Base-by-base conservation (phyloP, 2,888 invertebrate genomes). In the Athetis lepigone region DNA sequence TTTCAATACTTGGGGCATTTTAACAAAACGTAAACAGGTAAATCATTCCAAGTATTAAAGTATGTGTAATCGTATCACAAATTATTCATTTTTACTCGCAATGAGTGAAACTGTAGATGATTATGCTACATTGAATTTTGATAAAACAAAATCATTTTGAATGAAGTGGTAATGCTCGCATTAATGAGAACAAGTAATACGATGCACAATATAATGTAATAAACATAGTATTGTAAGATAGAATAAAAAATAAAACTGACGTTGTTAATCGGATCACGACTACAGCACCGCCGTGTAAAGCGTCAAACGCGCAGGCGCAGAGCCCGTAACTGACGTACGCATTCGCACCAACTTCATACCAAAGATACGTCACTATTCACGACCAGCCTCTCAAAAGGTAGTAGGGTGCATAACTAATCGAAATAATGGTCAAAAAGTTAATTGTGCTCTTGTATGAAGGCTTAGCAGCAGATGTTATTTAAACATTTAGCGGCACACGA, bases 191-290 rank as follows among this genome's bases (percentile, higher is more conserved):
- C 88, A 90, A 92, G 89, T 84, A 77, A 83, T 86, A 89, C 80
- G 74, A 77, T 77, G 74, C 80, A 81, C 80, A 71, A 50, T 37
- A 66, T 75, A 75, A 59, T 57, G 59, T 70, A 71, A 61, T 67
- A 65, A 75, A 64, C 54, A 64, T 76, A 71, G 68, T 80, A 79
- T 79, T 81, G 78, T 78, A 79, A 77, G 61, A 68, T 77, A 81
- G 79, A 80, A 80, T 78, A 85, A 86, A n/a, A 86, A 89, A 89
- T 88, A 88, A 91, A 92, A 93, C 94, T 89, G 86, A 95, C 95
- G 92, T 94, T 94, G 94, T 94, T 95, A 95, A 94, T 93, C 93
- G 94, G 94, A 95, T 95, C 94, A 93, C 91, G 90, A 94, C 90
- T 89, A 88, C 93, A 88, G 90, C 94, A 94, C 95, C 94, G 94